Evolutionary conservation across 2,888 invertebrate species (phyloP).

Genomic region (Ennomos erosarius): DNA sequence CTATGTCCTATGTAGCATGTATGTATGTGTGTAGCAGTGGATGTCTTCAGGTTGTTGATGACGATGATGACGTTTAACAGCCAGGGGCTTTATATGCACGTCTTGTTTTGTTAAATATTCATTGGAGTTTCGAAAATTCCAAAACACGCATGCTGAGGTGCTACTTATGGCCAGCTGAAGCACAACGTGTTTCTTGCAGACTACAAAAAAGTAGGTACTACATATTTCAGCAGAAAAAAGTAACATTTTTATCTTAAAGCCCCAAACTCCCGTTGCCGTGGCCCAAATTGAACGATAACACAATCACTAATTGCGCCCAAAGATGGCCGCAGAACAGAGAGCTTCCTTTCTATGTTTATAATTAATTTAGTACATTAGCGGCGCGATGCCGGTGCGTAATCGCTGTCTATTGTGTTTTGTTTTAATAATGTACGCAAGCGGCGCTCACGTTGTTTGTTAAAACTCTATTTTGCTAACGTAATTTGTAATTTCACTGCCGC

Average conservation of each 20-base stretch:
- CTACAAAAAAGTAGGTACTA: no score
- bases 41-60: no score
- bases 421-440: conserved; percentile 46
- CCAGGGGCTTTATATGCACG: no score
- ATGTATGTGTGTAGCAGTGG: no score
- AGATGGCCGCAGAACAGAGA: conserved; percentile 41
- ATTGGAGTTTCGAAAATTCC: no score
- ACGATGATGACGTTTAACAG: no score
- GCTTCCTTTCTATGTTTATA: conserved; percentile 50
- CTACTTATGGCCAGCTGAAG: no score
- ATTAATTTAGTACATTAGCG: conserved; percentile 53
- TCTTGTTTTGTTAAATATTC: no score
- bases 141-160: no score
- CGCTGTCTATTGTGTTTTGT: conserved; percentile 53
- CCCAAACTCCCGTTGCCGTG: conserved; percentile 4
- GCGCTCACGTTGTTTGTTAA: conserved; percentile 28
- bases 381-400: conserved; percentile 36
- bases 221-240: no score
- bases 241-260: neutral
- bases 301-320: conserved; percentile 50
- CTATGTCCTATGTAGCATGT: no score
- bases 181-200: no score
- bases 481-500: conserved; percentile 30
- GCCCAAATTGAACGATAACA: conserved; percentile 56
- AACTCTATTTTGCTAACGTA: conserved; percentile 33